Base-by-base conservation (phyloP, 2,797 vertebrate species). In the Tamandua tetradactyla region DNA sequence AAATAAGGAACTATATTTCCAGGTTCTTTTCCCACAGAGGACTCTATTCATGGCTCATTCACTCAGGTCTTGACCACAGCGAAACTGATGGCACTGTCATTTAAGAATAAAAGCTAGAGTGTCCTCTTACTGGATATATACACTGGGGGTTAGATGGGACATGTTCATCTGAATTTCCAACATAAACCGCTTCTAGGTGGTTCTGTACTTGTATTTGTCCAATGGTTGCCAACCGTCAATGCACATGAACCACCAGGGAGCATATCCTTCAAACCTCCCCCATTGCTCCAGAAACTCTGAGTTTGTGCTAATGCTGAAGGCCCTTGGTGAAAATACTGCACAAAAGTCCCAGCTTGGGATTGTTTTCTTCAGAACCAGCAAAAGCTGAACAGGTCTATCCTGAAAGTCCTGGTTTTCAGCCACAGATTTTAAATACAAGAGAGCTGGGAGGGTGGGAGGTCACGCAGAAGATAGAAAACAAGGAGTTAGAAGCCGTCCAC, bases 291-390 rank as follows among this genome's bases (percentile, higher is more conserved):
- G 92, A 44, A 49, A 3, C 55, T 47, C 1, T 22, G 47, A 25
- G 11, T 1, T 2, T 0, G 0, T 1, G 30, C 27, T 76, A 3
- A 1, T 0, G 61, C 42, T 80, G 32, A 22, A 17, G 76, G n/a
- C 30, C 15, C 64, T 57, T 3, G 10, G n/a, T 3, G 20, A 22
- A 25, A 23, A n/a, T 35, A 0, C 12, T 14, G 2, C 9, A 32
- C 30, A 13, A 17, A 27, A 18, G 37, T 42, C 40, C 30, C 8
- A 81, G 32, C 72, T 42, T 11, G 37, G 62, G 59, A 44, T 42
- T 12, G 66, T 76, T 89, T 69, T 25, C 68, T 84, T 20, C 72
- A n/a, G 82, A 69, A 79, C 35, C 18, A 52, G 35, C 8, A n/a
- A 32, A 52, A 59, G 86, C 35, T 22, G 40, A 72, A 17, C 42